phyloP scores from a whole-genome alignment of 2,797 vertebrate genomes.

The Lemur catta region DNA sequence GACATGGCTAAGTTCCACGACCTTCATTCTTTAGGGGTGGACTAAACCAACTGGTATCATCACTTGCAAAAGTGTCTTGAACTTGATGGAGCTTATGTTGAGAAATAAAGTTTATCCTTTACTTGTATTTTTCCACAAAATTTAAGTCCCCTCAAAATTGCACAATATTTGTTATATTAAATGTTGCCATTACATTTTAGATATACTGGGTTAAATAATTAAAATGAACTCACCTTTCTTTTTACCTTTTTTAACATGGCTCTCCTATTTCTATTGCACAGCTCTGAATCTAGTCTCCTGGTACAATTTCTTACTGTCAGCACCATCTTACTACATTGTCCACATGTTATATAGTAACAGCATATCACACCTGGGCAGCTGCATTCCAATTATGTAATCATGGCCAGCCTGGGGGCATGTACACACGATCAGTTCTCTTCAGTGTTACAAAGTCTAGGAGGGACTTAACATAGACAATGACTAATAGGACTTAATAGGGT shows the following conservation, averaged over 20 bases:
- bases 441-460: not conserved
- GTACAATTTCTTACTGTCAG: not conserved
- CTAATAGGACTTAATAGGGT: not conserved
- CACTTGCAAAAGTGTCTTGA: too few relatives aligned
- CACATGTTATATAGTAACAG: not conserved
- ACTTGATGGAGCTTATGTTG: too few relatives aligned
- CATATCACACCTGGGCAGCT: not conserved
- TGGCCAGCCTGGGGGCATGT: not conserved
- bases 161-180: not conserved
- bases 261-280: not conserved
- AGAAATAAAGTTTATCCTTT: too few relatives aligned
- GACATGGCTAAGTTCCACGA: too few relatives aligned
- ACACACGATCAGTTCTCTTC: not conserved
- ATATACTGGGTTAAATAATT: not conserved
- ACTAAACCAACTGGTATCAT: too few relatives aligned
- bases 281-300: not conserved
- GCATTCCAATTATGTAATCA: not conserved
- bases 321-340: slow-evolving; percentile 66
- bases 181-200: not conserved
- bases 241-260: not conserved
- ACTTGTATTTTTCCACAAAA: too few relatives aligned
- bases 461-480: not conserved
- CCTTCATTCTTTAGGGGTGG: too few relatives aligned
- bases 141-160: too few relatives aligned
- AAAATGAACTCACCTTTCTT: not conserved